These are phyloP conservation scores for Myopa tessellatipennis DNA, from an alignment of 2,888 invertebrate genomes.

Conservation along the genomic window DNA sequence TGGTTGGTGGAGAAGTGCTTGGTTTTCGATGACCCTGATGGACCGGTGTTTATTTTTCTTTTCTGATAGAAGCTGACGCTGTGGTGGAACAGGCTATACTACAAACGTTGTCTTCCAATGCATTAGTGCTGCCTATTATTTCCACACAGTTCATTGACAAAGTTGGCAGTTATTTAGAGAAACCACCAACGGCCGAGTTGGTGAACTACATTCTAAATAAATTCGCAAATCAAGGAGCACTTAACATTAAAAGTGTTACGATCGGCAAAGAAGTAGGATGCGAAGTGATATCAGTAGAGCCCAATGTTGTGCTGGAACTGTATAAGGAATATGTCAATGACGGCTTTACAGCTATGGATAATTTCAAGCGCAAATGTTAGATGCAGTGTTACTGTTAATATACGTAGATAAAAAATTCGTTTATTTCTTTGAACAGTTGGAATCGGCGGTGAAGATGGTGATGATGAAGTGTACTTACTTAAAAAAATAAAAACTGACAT, in stretches of 20 bases:
- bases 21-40: constrained; percentile 26
- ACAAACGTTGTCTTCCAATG: constrained; percentile 77
- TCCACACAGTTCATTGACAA: constrained; percentile 74
- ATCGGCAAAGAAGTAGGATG: constrained; percentile 65
- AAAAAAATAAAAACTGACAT: constrained; percentile 56
- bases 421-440: constrained; percentile 7
- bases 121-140: constrained; percentile 77
- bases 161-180: constrained; percentile 70
- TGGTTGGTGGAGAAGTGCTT: background rate
- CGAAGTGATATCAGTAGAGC: constrained; percentile 66
- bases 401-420: background rate
- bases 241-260: constrained; percentile 64
- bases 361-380: constrained; percentile 70
- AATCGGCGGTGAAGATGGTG: constrained; percentile 55
- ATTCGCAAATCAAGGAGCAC: constrained; percentile 75
- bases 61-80: constrained; percentile 68
- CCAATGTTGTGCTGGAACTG: constrained; percentile 59
- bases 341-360: constrained; percentile 64
- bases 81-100: constrained; percentile 76
- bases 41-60: constrained; percentile 48
- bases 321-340: constrained; percentile 64
- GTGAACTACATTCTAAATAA: constrained; percentile 82
- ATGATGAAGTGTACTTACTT: constrained; percentile 53
- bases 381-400: constrained; percentile 40
- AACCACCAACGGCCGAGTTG: constrained; percentile 72